Conservation (phyloP, 2,113 vertebrate genomes). For the Otocyon megalotis region DNA sequence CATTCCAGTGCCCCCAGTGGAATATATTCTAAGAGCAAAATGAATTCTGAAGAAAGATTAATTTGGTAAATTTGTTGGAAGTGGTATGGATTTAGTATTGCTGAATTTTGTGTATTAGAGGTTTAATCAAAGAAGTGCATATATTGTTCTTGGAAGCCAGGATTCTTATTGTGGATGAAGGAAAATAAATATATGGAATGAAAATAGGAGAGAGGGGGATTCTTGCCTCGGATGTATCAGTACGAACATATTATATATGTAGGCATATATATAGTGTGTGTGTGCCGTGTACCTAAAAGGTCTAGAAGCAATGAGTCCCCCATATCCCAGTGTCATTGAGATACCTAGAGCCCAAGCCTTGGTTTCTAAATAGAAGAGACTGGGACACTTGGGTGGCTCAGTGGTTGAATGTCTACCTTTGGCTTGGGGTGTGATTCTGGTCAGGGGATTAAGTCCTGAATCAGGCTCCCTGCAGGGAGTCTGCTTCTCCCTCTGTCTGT, state of each 20-base stretch:
- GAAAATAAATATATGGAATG: not conserved
- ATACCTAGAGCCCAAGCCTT: not conserved
- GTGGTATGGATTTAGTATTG: not conserved
- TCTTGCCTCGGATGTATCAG: not conserved
- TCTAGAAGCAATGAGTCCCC: not conserved
- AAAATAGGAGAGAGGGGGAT: not conserved
- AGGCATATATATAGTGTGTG: not conserved
- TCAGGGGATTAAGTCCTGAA: too few relatives aligned
- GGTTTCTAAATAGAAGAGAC: not conserved
- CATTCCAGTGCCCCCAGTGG: not conserved
- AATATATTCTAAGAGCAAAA: conserved; percentile 8
- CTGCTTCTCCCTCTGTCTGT: too few relatives aligned
- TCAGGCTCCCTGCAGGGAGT: too few relatives aligned
- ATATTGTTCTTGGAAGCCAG: not conserved
- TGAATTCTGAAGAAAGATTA: not conserved
- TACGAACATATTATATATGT: not conserved
- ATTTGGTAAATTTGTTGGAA: not conserved
- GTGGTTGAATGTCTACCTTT: too few relatives aligned
- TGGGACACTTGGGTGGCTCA: too few relatives aligned
- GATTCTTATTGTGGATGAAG: not conserved
- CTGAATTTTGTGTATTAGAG: not conserved
- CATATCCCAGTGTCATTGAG: not conserved
- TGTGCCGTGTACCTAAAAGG: not conserved
- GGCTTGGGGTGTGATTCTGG: too few relatives aligned
- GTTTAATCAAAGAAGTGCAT: not conserved